Percentiles rank a stretch among this genome's conserved stretches.
phyloP scores from a whole-genome alignment of 2,888 invertebrate genomes.

The Tetragnatha montana region DNA sequence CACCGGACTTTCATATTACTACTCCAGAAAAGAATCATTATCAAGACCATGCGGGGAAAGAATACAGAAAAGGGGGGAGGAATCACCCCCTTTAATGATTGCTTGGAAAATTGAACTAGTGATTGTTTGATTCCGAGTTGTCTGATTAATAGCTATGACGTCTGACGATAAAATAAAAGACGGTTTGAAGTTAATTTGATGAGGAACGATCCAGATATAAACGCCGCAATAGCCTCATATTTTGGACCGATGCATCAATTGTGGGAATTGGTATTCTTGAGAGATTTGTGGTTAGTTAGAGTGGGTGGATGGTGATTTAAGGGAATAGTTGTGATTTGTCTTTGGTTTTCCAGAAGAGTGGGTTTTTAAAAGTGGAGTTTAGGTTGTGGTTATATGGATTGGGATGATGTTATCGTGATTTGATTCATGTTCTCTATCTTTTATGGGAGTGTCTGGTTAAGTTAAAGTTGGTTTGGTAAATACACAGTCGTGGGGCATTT shows the following conservation, averaged over 20 bases:
- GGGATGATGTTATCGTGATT: no score
- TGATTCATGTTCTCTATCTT: no score
- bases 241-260: neutral
- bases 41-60: neutral
- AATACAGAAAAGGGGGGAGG: conserved; percentile 19
- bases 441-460: no score
- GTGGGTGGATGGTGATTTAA: no score
- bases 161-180: conserved; percentile 38
- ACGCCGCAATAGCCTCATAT: conserved; percentile 8
- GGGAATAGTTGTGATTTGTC: no score
- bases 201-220: conserved; percentile 24
- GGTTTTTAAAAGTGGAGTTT: no score
- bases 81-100: conserved; percentile 35
- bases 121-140: conserved; percentile 26
- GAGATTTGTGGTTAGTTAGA: no score
- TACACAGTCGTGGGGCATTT: no score
- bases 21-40: conserved; percentile 29
- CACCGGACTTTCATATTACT: conserved; percentile 19
- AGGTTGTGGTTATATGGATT: no score
- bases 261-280: no score
- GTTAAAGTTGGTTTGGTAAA: no score
- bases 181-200: conserved; percentile 29
- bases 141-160: conserved; percentile 41
- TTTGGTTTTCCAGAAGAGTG: no score
- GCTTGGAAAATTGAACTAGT: conserved; percentile 45